phyloP scores from a whole-genome alignment of 2,113 vertebrate species.

The Bubo blakistoni region DNA sequence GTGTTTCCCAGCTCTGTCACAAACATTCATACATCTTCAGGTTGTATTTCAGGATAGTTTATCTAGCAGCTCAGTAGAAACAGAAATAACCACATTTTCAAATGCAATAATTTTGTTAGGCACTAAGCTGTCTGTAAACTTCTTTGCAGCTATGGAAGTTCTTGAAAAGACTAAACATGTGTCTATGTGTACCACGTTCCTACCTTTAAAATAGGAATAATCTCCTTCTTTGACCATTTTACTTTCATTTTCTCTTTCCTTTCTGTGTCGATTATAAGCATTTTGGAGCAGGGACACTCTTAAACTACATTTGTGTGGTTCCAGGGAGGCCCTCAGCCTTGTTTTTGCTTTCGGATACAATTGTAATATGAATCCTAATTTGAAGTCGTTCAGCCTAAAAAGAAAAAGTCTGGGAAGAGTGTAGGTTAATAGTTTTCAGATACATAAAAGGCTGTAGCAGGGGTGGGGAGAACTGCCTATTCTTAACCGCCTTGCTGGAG shows the following conservation, averaged over 20 bases:
- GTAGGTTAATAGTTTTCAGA: not conserved
- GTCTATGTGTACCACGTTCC: not conserved
- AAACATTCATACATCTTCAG: not conserved
- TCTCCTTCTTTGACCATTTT: not conserved
- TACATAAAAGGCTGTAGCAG: not conserved
- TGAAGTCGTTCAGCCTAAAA: not conserved
- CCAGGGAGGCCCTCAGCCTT: not conserved
- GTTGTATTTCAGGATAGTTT: constrained; percentile 5
- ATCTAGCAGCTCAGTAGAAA: not conserved
- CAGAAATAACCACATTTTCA: constrained; percentile 23
- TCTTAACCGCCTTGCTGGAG: not conserved
- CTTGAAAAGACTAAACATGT: not conserved
- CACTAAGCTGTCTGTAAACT: constrained; percentile 4
- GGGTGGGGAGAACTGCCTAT: not conserved
- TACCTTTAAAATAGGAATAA: not conserved
- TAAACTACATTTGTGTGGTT: not conserved
- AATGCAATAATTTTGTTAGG: not conserved
- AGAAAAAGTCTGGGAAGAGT: not conserved
- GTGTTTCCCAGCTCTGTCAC: not conserved
- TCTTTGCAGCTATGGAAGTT: not conserved
- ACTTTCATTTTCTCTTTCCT: not conserved
- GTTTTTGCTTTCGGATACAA: not conserved
- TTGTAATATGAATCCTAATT: not conserved
- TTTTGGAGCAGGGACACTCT: not conserved
- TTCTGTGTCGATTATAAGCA: not conserved